Evolutionary conservation across 2,113 vertebrate species (phyloP).

Genomic region (Cavia aperea): DNA sequence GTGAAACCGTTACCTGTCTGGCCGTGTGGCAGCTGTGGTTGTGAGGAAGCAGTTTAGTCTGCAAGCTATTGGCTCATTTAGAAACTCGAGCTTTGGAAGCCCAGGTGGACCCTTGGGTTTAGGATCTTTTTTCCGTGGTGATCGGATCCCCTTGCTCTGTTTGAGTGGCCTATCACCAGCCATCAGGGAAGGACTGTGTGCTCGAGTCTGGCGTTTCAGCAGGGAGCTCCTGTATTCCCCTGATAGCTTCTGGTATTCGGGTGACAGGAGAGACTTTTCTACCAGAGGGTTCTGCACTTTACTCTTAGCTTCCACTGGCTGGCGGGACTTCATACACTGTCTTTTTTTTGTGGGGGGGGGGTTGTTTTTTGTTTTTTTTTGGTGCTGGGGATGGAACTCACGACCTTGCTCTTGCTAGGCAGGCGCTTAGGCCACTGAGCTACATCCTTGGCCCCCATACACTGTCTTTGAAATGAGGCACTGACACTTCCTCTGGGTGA

Average conservation of each 20-base stretch:
- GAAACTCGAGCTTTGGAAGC: slow-evolving; percentile 30
- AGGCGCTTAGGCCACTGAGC: no score
- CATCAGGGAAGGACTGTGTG: background rate
- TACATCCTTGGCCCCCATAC: background rate
- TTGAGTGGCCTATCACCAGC: background rate
- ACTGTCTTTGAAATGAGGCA: slow-evolving; percentile 48
- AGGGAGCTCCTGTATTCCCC: background rate
- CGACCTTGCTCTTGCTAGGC: no score
- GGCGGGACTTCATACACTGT: slow-evolving; percentile 19
- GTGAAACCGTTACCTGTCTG: background rate
- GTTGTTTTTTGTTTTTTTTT: no score
- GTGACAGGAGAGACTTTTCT: background rate
- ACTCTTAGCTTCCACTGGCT: slow-evolving; percentile 41
- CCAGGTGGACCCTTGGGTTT: slow-evolving; percentile 49
- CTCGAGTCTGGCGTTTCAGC: background rate
- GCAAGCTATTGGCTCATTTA: slow-evolving; percentile 4
- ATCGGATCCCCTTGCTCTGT: background rate
- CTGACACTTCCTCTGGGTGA: background rate
- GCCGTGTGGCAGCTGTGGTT: background rate
- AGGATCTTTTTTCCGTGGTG: background rate
- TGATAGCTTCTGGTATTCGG: background rate
- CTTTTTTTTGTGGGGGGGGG: background rate
- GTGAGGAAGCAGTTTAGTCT: slow-evolving; percentile 19
- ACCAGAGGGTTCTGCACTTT: slow-evolving; percentile 1
- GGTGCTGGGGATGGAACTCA: no score